Conservation (phyloP, 2,888 invertebrate genomes). For the Petrolisthes cinctipes region DNA sequence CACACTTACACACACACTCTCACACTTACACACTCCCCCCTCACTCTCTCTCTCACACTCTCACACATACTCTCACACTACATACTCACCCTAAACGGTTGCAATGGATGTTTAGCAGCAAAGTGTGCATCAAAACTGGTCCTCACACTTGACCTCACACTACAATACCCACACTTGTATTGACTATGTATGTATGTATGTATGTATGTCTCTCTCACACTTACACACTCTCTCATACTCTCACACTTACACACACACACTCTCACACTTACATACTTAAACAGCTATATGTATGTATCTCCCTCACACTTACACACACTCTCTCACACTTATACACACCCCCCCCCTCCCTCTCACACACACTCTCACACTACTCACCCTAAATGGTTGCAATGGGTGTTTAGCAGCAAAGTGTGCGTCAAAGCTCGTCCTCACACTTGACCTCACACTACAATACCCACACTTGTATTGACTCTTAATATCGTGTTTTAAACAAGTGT, state of each 20-base stretch:
- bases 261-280: no score
- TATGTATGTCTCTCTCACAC: no score
- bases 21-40: no score
- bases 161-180: constrained; percentile 80
- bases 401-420: constrained; percentile 76
- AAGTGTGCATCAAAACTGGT: constrained; percentile 77
- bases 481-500: constrained; percentile 76
- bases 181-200: constrained; percentile 78
- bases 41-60: no score
- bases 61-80: no score
- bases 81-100: constrained; percentile 52
- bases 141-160: constrained; percentile 74
- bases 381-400: constrained; percentile 71
- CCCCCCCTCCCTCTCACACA: no score
- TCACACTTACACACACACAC: no score
- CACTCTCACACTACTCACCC: constrained; percentile 37
- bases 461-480: constrained; percentile 81
- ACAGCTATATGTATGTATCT: no score
- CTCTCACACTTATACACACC: not conserved
- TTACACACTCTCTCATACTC: no score
- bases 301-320: no score
- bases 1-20: no score
- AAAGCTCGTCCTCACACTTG: constrained; percentile 74
- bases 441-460: constrained; percentile 76
- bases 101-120: constrained; percentile 73